These are phyloP conservation scores for Spea hammondii DNA, from an alignment of 2,797 vertebrate species.

Conservation along the genomic window DNA sequence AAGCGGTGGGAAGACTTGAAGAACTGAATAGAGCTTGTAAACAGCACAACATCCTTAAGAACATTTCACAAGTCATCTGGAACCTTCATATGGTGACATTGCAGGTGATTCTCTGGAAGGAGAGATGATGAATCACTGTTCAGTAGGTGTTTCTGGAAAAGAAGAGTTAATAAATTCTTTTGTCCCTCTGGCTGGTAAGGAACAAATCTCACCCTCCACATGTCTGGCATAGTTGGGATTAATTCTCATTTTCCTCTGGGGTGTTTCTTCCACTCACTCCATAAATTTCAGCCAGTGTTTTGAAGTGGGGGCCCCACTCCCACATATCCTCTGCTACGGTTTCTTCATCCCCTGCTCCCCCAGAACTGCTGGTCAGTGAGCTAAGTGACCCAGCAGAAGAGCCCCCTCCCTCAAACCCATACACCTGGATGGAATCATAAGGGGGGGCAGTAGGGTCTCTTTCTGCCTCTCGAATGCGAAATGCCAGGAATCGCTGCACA, in stretches of 20 bases:
- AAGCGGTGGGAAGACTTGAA: constrained; percentile 49
- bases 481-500: constrained; percentile 76
- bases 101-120: not conserved
- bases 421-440: constrained; percentile 90
- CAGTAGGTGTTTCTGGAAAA: constrained; percentile 1
- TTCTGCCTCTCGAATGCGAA: constrained; percentile 82
- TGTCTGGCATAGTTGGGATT: constrained; percentile 6
- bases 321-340: constrained; percentile 67
- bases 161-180: not conserved
- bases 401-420: constrained; percentile 85
- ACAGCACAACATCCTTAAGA: constrained; percentile 28
- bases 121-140: constrained; percentile 2
- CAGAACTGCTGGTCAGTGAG: constrained; percentile 80
- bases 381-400: constrained; percentile 81
- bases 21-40: constrained; percentile 33
- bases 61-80: constrained; percentile 12
- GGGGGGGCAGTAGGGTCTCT: constrained; percentile 84
- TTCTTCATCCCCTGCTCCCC: constrained; percentile 66
- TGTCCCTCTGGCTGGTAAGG: constrained; percentile 5
- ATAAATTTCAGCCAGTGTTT: constrained; percentile 84
- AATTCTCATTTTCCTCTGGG: constrained; percentile 9
- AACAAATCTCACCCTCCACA: constrained; percentile 20
- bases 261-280: constrained; percentile 57
- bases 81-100: not conserved
- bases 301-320: constrained; percentile 87